Evolutionary conservation across 1,140 invertebrate genomes (phyloP), one percentile per base, ranked within the genome.

Genomic region (Cotesia chilonis): DNA sequence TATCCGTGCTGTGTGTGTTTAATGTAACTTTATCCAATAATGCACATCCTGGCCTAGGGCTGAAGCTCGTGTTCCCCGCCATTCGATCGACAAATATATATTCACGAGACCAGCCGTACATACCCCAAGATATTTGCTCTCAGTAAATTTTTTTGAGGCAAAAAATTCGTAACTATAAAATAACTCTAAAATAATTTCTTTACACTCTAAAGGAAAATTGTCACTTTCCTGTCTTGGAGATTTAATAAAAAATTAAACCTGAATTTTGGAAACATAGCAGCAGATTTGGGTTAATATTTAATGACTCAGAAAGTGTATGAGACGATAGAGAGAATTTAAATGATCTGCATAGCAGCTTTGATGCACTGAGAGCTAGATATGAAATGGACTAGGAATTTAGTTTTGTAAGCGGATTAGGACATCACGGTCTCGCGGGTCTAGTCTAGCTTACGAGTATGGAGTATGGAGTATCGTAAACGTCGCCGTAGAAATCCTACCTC

Each of bases 1-100:
- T 75, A 60, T 61, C 38, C 66, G 64, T 47, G 64, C 20, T 60
- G 68, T 72, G 78, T 79, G 76, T 85, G 82, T 87, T 85, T 86
- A 82, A 79, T 78, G 85, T 86, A 87, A 87, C 82, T 84, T 84
- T 79, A 87, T 79, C 84, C 85, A 82, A 85, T 87, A 87, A 87
- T 87, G 85, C 83, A 84, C 77, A 79, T 83, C 80, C 77, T 85
- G 76, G 84, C 85, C 84, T 80, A 79, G 73, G 84, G 85, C 83
- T 72, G 78, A 61, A 68, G 69, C 72, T 66, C 63, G 69, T 59
- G 17, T 69, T 72, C 68, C 76, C 41, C 72, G 77, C 74, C 71
- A 73, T 77, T 77, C 74, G 76, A 74, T 76, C 64, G 72, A 77
- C 75, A 81, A 84, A 77, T 73, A 63, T 73, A 64, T 72, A 77